A percentile compares a stretch with the other conserved stretches of the same genome.
phyloP scores from a whole-genome alignment of 2,113 vertebrate species.

The Acrocephalus kingi region DNA sequence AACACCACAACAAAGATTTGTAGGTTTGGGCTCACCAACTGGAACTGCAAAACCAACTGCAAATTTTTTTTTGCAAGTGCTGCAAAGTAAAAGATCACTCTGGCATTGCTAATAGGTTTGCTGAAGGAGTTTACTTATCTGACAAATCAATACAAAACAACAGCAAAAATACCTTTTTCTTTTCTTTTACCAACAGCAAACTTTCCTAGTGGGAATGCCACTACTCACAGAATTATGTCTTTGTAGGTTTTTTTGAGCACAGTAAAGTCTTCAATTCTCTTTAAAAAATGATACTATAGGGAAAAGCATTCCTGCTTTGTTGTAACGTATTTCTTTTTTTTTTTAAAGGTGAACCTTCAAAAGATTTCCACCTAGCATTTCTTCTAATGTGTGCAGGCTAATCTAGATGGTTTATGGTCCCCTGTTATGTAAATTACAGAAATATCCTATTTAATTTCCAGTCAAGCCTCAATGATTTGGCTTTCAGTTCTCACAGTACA shows the following conservation, averaged over 20 bases:
- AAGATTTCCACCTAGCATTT: neutral
- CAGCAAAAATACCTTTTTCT: neutral
- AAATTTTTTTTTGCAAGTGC: neutral
- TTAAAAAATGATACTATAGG: neutral
- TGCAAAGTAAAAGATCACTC: neutral
- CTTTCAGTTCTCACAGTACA: neutral
- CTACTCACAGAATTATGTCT: neutral
- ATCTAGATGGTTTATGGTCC: neutral
- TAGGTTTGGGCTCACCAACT: neutral
- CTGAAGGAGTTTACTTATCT: neutral
- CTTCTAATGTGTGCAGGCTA: neutral
- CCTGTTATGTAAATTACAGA: neutral
- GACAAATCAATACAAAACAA: slow-evolving; percentile 17
- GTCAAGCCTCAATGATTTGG: neutral
- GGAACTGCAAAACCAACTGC: neutral
- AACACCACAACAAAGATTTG: neutral
- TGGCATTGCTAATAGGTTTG: slow-evolving; percentile 4
- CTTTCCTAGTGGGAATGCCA: slow-evolving; percentile 1
- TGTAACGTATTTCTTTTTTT: neutral
- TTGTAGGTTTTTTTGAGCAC: neutral
- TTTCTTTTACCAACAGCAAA: neutral
- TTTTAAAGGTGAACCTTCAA: neutral
- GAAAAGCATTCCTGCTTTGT: neutral
- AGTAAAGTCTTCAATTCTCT: neutral
- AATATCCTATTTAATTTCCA: neutral